phyloP scores from a whole-genome alignment of 2,888 invertebrate species.

The Crossocerus cetratus region DNA sequence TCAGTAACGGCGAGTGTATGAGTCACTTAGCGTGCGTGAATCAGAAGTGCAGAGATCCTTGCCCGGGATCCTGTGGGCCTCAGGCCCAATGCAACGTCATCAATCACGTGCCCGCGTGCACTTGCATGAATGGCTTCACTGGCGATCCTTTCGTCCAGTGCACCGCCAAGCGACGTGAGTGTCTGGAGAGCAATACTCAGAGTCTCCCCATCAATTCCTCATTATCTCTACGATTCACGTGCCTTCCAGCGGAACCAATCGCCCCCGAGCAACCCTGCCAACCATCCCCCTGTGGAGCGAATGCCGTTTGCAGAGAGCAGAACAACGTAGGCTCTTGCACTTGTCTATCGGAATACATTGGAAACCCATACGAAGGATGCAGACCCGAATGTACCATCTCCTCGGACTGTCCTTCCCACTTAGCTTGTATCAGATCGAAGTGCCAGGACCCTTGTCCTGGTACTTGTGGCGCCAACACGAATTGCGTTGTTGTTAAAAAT shows the following conservation, averaged over 20 bases:
- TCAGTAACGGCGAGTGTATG: slow-evolving; percentile 78
- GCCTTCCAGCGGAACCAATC: slow-evolving; percentile 45
- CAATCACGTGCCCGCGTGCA: slow-evolving; percentile 86
- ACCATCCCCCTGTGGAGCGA: slow-evolving; percentile 87
- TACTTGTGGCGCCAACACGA: slow-evolving; percentile 79
- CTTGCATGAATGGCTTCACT: slow-evolving; percentile 82
- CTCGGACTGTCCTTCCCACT: slow-evolving; percentile 76
- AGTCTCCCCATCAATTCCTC: neutral
- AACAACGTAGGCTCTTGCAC: slow-evolving; percentile 87
- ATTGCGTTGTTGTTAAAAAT: slow-evolving; percentile 87
- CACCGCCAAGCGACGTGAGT: slow-evolving; percentile 75
- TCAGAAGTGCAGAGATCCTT: slow-evolving; percentile 77
- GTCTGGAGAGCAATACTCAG: neutral
- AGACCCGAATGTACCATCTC: slow-evolving; percentile 77
- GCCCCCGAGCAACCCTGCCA: slow-evolving; percentile 80
- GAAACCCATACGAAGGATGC: slow-evolving; percentile 82
- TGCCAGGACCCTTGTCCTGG: slow-evolving; percentile 78
- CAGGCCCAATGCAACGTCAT: slow-evolving; percentile 84
- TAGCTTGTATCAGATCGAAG: slow-evolving; percentile 78
- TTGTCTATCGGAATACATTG: slow-evolving; percentile 85
- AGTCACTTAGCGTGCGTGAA: slow-evolving; percentile 74
- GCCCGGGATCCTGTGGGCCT: slow-evolving; percentile 75
- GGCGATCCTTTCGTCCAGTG: slow-evolving; percentile 89
- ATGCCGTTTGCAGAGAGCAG: slow-evolving; percentile 85
- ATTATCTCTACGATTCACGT: slow-evolving; percentile 54